Evolutionary conservation across 2,888 invertebrate genomes (phyloP).

Genomic region (Tetramorium bicarinatum): DNA sequence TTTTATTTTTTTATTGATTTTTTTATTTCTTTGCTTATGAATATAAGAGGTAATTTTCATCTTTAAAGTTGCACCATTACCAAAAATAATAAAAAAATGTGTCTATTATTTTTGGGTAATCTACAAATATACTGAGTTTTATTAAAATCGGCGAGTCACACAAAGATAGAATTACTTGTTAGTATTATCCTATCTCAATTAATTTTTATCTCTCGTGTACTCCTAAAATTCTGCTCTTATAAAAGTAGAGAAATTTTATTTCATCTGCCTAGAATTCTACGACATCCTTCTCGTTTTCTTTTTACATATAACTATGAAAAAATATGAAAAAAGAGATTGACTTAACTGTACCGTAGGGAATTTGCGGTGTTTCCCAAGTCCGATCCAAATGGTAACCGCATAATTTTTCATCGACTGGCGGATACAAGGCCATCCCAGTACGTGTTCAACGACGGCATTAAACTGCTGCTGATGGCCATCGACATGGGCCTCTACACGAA

Average conservation of each 20-base stretch:
- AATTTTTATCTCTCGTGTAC: background rate
- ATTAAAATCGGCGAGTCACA: no score
- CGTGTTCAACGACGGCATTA: constrained; percentile 88
- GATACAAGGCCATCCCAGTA: constrained; percentile 89
- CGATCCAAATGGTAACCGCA: constrained; percentile 88
- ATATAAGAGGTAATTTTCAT: no score
- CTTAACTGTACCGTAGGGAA: constrained; percentile 85
- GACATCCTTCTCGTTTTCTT: background rate
- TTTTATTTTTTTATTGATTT: no score
- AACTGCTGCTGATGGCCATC: constrained; percentile 88
- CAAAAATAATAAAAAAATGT: no score
- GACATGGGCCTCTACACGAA: constrained; percentile 88
- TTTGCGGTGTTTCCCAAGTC: constrained; percentile 88
- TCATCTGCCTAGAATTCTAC: background rate
- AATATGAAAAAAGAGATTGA: background rate
- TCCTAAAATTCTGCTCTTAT: background rate
- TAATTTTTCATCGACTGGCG: constrained; percentile 89
- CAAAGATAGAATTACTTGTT: no score
- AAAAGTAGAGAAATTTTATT: background rate
- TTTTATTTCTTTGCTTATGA: no score
- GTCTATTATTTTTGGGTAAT: no score
- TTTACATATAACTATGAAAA: background rate
- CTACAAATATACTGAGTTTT: no score
- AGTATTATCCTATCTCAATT: background rate
- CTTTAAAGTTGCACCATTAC: no score